These are phyloP conservation scores for Hippocampus zosterae DNA, from an alignment of 2,113 vertebrate genomes.

Conservation along the genomic window DNA sequence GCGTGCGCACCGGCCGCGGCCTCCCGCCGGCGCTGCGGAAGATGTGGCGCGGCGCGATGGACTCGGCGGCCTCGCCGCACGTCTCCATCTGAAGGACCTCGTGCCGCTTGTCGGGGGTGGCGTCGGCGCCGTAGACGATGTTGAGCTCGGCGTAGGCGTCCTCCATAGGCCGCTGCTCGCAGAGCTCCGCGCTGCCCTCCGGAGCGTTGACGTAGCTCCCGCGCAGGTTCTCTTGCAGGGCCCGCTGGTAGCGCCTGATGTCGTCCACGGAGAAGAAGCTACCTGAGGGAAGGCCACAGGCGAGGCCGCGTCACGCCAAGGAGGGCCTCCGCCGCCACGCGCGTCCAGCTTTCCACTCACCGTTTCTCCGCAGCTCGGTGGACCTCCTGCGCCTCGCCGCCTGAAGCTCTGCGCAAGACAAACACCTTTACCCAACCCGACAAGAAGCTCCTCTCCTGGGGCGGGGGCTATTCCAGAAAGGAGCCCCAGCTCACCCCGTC, in stretches of 20 bases:
- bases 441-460: not conserved
- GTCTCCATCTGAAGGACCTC: slow-evolving; percentile 1
- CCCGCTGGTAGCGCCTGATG: not conserved
- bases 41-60: not conserved
- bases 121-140: not conserved
- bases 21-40: not conserved
- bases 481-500: not conserved
- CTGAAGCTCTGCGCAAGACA: not conserved
- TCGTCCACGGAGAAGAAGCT: not conserved
- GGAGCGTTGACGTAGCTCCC: not conserved
- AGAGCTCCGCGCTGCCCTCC: not conserved
- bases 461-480: not conserved
- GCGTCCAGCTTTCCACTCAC: not conserved
- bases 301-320: too few species aligned
- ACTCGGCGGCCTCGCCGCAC: too few species aligned
- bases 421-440: not conserved
- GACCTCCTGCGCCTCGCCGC: not conserved
- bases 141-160: not conserved
- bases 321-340: too few species aligned
- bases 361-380: not conserved
- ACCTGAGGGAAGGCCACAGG: not conserved
- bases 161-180: not conserved
- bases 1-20: not conserved
- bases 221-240: not conserved
- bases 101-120: not conserved